Evolutionary conservation across 2,888 invertebrate genomes (phyloP).

Genomic region (Eristalinus aeneus): DNA sequence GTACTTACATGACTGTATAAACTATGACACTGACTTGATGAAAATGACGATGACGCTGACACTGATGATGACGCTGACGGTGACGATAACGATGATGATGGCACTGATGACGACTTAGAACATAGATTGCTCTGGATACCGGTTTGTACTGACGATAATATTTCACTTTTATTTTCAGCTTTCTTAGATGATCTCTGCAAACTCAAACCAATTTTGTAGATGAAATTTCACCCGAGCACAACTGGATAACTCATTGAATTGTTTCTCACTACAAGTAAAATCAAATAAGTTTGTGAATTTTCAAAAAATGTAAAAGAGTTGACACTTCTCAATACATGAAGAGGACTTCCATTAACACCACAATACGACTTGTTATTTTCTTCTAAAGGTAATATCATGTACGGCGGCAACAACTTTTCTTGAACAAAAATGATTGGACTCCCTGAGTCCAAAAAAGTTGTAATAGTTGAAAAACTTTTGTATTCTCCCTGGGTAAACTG

Average conservation of each 20-base stretch:
- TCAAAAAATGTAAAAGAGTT: no score
- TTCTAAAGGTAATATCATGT: slow-evolving; percentile 23
- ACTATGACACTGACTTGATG: slow-evolving; percentile 7
- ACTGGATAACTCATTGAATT: slow-evolving; percentile 51
- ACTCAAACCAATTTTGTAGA: slow-evolving; percentile 35
- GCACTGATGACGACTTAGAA: not conserved
- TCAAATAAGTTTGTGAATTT: no score
- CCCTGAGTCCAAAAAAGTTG: no score
- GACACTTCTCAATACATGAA: no score
- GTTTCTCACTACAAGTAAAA: no score
- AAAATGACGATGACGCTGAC: not conserved
- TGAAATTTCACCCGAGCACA: no score
- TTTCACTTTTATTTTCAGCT: slow-evolving; percentile 18
- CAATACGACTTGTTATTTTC: slow-evolving; percentile 33
- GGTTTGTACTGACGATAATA: not conserved
- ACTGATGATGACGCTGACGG: no score
- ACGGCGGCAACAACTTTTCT: no score
- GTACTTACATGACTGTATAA: slow-evolving; percentile 20
- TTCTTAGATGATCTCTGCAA: slow-evolving; percentile 10
- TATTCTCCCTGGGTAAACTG: not conserved
- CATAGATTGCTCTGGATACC: slow-evolving; percentile 2
- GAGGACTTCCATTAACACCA: no score
- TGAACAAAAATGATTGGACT: slow-evolving; percentile 44
- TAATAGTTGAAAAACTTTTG: slow-evolving; percentile 7
- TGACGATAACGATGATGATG: no score